These are phyloP conservation scores for Bedellia somnulentella DNA, from an alignment of 2,888 invertebrate genomes.

Conservation along the genomic window DNA sequence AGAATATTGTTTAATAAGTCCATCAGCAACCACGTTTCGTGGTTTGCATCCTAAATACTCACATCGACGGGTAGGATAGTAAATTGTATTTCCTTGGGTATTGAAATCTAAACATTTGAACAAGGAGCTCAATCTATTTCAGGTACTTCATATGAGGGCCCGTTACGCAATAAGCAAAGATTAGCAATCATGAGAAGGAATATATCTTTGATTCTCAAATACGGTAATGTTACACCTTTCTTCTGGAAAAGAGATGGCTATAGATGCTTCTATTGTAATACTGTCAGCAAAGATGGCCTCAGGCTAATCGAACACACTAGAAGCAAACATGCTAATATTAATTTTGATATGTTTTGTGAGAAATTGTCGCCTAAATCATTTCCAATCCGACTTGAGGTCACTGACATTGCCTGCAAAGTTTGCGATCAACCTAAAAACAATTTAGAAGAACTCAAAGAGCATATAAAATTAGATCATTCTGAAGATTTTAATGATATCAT, in stretches of 20 bases:
- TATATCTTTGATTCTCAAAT: constrained; percentile 24
- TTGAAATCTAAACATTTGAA: no score
- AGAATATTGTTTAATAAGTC: no score
- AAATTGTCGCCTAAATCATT: constrained; percentile 31
- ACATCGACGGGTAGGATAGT: no score
- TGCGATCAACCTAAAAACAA: constrained; percentile 17
- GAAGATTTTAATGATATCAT: constrained; percentile 19
- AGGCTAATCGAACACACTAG: constrained; percentile 22
- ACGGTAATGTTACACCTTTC: constrained; percentile 30
- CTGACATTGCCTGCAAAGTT: constrained; percentile 22
- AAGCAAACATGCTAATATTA: constrained; percentile 18
- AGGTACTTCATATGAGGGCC: no score
- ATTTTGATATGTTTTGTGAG: constrained; percentile 21
- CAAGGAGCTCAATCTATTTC: no score
- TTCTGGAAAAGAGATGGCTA: constrained; percentile 35
- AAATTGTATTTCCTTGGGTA: no score
- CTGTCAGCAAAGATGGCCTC: constrained; percentile 25
- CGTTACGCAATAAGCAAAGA: no score
- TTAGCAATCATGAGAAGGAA: constrained; percentile 25
- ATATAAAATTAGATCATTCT: constrained; percentile 21
- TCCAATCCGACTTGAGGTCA: constrained; percentile 34
- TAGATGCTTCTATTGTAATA: constrained; percentile 34
- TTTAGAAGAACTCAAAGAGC: constrained; percentile 23
- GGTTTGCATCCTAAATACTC: no score
- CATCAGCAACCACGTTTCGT: no score